phyloP scores from a whole-genome alignment of 35 echinoderm and acorn worm species.

The Diadema setosum region DNA sequence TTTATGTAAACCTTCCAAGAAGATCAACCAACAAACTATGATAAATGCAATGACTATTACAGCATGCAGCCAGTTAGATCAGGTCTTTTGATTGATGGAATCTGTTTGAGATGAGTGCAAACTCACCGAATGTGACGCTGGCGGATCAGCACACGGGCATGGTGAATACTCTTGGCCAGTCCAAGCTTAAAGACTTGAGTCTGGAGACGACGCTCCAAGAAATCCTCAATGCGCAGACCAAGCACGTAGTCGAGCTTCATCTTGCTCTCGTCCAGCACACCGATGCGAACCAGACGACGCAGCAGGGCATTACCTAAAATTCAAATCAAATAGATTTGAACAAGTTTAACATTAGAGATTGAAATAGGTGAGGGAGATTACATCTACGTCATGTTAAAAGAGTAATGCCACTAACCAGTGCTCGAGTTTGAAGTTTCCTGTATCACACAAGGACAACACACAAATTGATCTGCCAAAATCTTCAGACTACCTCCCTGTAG shows the following conservation, averaged over 20 bases:
- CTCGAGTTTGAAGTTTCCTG: neutral
- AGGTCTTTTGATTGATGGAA: too few relatives aligned
- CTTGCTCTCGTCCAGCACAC: slow-evolving; percentile 94
- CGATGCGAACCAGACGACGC: slow-evolving; percentile 96
- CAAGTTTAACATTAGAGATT: neutral
- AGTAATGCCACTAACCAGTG: neutral
- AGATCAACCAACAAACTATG: too few relatives aligned
- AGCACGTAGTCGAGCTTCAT: slow-evolving; percentile 99
- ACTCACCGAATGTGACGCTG: slow-evolving; percentile 96
- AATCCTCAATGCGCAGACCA: slow-evolving; percentile 97
- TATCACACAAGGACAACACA: neutral
- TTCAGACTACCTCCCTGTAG: neutral
- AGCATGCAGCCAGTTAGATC: too few relatives aligned
- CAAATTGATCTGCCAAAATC: neutral
- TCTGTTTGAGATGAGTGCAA: too few relatives aligned
- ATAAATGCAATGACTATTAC: too few relatives aligned
- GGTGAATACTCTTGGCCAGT: slow-evolving; percentile 98
- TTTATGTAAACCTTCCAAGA: too few relatives aligned
- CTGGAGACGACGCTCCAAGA: slow-evolving; percentile 98
- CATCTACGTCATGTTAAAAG: neutral
- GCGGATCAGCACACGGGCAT: slow-evolving; percentile 93
- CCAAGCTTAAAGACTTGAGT: slow-evolving; percentile 99
- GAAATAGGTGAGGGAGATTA: neutral
- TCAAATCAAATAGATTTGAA: neutral
- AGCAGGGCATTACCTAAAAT: slow-evolving; percentile 89